A percentile compares a stretch with the other conserved stretches of the same genome.
Evolutionary conservation across 2,888 invertebrate species (phyloP).

Genomic region (Gymnoscelis rufifasciata): DNA sequence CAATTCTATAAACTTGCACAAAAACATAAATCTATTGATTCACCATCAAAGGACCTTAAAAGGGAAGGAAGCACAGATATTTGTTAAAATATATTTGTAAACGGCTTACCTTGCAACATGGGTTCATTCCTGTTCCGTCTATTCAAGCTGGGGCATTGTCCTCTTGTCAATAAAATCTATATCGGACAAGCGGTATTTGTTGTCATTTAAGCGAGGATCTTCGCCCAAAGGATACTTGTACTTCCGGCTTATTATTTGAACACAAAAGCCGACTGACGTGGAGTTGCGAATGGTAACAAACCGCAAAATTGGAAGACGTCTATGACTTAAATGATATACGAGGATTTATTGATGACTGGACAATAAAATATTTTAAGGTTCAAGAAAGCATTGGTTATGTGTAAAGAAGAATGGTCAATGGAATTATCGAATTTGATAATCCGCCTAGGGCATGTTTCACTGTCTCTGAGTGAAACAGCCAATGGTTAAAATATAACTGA

Average conservation of each 20-base stretch:
- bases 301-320: slow-evolving; percentile 45
- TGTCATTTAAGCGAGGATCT: slow-evolving; percentile 48
- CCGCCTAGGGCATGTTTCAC: too few species aligned
- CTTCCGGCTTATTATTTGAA: slow-evolving; percentile 58
- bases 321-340: slow-evolving; percentile 3
- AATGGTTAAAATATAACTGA: too few species aligned
- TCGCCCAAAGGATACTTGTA: slow-evolving; percentile 40
- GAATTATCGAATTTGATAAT: too few species aligned
- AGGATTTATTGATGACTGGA: slow-evolving; percentile 18
- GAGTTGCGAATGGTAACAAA: slow-evolving; percentile 47
- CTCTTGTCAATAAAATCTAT: slow-evolving; percentile 46
- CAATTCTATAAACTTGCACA: too few species aligned
- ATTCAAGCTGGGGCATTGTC: slow-evolving; percentile 48
- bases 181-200: slow-evolving; percentile 60
- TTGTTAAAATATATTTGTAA: slow-evolving; percentile 34
- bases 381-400: too few species aligned
- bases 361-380: slow-evolving; percentile 2
- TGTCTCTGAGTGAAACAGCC: too few species aligned
- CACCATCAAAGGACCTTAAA: slow-evolving; percentile 44
- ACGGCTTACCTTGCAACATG: slow-evolving; percentile 38
- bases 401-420: too few species aligned
- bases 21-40: slow-evolving; percentile 43
- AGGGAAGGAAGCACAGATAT: slow-evolving; percentile 43
- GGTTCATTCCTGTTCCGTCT: slow-evolving; percentile 31
- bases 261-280: slow-evolving; percentile 42